Base-by-base conservation (phyloP, 2,113 vertebrate species). In the Hoplias malabaricus region DNA sequence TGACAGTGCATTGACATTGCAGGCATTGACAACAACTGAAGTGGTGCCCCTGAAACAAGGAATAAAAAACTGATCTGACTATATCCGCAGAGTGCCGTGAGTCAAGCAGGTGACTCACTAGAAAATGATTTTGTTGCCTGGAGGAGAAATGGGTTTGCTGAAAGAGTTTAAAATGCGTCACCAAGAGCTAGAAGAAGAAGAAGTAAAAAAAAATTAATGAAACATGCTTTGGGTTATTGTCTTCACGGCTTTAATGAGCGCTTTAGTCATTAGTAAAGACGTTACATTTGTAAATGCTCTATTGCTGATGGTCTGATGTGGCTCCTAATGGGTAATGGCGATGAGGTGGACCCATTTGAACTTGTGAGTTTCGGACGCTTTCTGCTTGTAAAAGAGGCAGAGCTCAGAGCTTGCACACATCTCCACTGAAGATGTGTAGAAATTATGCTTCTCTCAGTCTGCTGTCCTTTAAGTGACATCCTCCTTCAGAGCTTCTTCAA, bases 401-500 rank as follows among this genome's bases (percentile, higher is more conserved):
- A 77, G 27, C 65, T 43, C 62, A n/a, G 36, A 53, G 73, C 77
- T 57, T n/a, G n/a, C 34, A 75, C n/a, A 36, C 54, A 9, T 29
- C 42, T 21, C 27, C 66, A 57, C 70, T 61, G 48, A 34, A 59
- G 72, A 69, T 79, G 13, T 33, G 43, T 63, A 31, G 57, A 42
- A 48, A 65, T 36, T 36, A 72, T 75, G 72, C 73, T 74, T 66
- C 31, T 78, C 85, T 85, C 85, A 85, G 83, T 80, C 78, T 84
- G 82, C 82, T 74, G 84, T 77, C 86, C 86, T 87, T 85, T 80
- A 85, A 86, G 86, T 87, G 73, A 89, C 89, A 90, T 88, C 86
- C 83, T 83, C 85, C 88, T 90, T 90, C 89, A 87, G 88, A 90
- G 85, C 84, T 82, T n/a, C 84, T 88, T 90, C 88, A 89, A 84